phyloP scores from a whole-genome alignment of 2,113 vertebrate species.

The Dicerorhinus sumatrensis region DNA sequence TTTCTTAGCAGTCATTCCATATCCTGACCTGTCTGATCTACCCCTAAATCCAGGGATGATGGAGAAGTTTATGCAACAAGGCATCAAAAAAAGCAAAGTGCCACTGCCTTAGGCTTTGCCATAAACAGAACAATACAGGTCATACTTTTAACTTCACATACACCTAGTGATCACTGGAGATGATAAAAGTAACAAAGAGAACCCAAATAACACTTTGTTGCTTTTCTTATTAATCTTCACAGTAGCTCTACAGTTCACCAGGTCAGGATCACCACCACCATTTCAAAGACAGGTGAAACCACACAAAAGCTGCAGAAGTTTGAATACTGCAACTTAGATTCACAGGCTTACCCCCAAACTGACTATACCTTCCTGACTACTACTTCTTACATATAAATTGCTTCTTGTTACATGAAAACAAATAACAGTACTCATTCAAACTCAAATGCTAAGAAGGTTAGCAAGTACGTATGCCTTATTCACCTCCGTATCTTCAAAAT shows the following conservation, averaged over 20 bases:
- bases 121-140: constrained; percentile 10
- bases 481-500: background rate
- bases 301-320: background rate
- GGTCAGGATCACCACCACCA: background rate
- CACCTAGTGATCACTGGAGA: constrained; percentile 13
- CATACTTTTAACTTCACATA: background rate
- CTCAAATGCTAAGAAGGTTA: background rate
- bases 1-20: constrained; percentile 10
- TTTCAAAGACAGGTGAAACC: background rate
- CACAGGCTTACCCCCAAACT: background rate
- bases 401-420: constrained; percentile 43
- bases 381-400: background rate
- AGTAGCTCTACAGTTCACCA: background rate
- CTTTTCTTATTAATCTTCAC: background rate
- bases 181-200: constrained; percentile 8
- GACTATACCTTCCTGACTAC: background rate
- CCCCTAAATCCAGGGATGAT: background rate
- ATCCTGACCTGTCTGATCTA: background rate
- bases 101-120: background rate
- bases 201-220: background rate
- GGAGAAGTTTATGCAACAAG: constrained; percentile 5
- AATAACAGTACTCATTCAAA: background rate
- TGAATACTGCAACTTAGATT: background rate
- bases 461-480: background rate
- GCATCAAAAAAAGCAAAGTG: background rate